These are phyloP conservation scores for Anthrax anthrax DNA, from an alignment of 2,888 invertebrate genomes.

Conservation along the genomic window DNA sequence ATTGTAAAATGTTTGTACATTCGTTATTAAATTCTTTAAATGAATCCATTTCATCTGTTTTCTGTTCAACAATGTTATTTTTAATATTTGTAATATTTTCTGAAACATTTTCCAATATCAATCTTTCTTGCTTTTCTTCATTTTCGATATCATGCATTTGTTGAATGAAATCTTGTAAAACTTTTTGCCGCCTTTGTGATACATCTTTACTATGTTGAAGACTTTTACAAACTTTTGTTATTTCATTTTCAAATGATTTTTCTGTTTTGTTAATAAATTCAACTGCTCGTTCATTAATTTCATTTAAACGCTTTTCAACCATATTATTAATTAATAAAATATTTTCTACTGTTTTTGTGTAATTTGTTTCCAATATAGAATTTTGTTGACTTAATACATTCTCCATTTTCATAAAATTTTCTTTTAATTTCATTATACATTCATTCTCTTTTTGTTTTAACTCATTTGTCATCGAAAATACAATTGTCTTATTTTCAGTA, in stretches of 20 bases:
- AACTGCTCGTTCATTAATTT: neutral
- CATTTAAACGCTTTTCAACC: neutral
- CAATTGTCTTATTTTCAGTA: neutral
- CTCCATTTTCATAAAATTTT: neutral
- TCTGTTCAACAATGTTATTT: conserved; percentile 15
- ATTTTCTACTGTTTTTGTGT: neutral
- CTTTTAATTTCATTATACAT: neutral
- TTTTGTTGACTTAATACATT: conserved; percentile 1
- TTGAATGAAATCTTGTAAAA: conserved; percentile 21
- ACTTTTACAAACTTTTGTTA: conserved; percentile 15
- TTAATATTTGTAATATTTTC: conserved; percentile 19
- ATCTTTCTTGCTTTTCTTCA: conserved; percentile 21
- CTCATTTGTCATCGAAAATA: neutral
- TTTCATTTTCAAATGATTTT: conserved; percentile 10
- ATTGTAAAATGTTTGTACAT: neutral
- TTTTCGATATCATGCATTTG: conserved; percentile 33
- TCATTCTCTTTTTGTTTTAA: neutral
- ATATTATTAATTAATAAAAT: neutral
- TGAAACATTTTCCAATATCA: conserved; percentile 17
- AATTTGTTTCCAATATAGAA: neutral
- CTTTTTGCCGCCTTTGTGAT: conserved; percentile 17
- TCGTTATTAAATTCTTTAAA: conserved; percentile 19
- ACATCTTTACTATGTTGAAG: conserved; percentile 17
- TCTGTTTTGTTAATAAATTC: conserved; percentile 10
- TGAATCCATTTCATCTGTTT: conserved; percentile 15